Percentiles rank a stretch among this genome's conserved stretches.
Conservation (phyloP, 2,113 vertebrate genomes). For the Cynocephalus volans region DNA sequence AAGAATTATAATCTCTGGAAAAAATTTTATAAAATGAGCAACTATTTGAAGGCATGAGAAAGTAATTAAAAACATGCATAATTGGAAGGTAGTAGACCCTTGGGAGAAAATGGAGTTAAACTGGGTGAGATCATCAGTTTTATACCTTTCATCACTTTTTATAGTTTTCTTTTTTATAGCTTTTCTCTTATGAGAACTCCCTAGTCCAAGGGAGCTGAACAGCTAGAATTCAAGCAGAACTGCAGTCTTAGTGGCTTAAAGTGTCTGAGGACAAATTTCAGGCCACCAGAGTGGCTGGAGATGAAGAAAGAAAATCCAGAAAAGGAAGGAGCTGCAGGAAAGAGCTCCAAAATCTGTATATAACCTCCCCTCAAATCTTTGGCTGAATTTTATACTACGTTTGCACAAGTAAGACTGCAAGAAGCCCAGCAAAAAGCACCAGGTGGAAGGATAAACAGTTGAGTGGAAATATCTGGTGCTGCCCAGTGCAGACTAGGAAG, state of each 20-base stretch:
- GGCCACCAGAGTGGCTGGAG: neutral
- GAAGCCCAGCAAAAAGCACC: neutral
- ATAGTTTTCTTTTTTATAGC: neutral
- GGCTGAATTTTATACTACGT: neutral
- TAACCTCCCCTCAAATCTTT: neutral
- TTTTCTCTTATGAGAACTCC: conserved; percentile 7
- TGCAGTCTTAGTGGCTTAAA: neutral
- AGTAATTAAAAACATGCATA: neutral
- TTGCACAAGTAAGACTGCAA: neutral
- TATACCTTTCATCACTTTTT: neutral
- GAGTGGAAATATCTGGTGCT: neutral
- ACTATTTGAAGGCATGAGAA: neutral
- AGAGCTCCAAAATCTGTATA: neutral
- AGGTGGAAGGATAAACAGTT: neutral
- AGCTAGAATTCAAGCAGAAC: neutral
- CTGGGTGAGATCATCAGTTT: neutral
- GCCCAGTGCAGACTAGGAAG: neutral
- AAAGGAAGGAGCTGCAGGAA: neutral
- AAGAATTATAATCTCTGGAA: conserved; percentile 2
- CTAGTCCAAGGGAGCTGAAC: neutral
- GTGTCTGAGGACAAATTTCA: neutral
- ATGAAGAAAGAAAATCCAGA: neutral
- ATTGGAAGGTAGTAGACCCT: neutral
- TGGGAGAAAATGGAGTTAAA: neutral
- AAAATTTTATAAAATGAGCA: conserved; percentile 32